Evolutionary conservation across 2,113 vertebrate genomes (phyloP), one percentile per base, ranked within the genome.

Genomic region (Choloepus hoffmanni): DNA sequence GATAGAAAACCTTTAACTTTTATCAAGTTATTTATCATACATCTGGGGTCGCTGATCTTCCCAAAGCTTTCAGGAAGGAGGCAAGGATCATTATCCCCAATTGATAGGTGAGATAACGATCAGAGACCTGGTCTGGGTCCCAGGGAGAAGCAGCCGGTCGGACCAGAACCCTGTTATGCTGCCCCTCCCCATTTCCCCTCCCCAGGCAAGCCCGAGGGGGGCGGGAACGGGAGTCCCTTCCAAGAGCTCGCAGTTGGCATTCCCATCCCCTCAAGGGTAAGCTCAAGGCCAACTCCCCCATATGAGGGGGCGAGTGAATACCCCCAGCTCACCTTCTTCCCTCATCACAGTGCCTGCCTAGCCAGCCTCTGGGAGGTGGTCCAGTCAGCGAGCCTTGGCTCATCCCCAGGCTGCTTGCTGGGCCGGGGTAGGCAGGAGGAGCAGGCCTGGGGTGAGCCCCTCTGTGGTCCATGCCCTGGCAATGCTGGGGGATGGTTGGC

Each of bases 261-360:
- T 43, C 28, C 48, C 28, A 10, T 43, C 76, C 33, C 76, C 33
- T 11, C 28, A 33, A 30, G 60, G 74, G 65, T 23, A 55, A 43
- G 43, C 6, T 8, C 73, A 11, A 30, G 72, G n/a, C 58, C 18
- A 0, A 28, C 30, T 62, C 24, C 72, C 26, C n/a, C 48, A 63
- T 21, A 23, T 28, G 21, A 16, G 28, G 13, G 3, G 72, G 72
- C 77, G 15, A 36, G 45, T 4, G 2, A 40, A 53, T 10, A 36
- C 12, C 63, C 12, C 1, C n/a, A 36, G 13, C 43, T 26, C 23
- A 4, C 19, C 43, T 73, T 73, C 43, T 43, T 4, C 33, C 15
- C 1, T 62, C 43, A 21, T 18, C 36, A 1, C 45, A 11, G 3
- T 1, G 58, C 33, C 16, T 1, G 6, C 4, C 55, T 36, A 40